Conservation (phyloP, 2,888 invertebrate genomes). For the Tribolium freemani region DNA sequence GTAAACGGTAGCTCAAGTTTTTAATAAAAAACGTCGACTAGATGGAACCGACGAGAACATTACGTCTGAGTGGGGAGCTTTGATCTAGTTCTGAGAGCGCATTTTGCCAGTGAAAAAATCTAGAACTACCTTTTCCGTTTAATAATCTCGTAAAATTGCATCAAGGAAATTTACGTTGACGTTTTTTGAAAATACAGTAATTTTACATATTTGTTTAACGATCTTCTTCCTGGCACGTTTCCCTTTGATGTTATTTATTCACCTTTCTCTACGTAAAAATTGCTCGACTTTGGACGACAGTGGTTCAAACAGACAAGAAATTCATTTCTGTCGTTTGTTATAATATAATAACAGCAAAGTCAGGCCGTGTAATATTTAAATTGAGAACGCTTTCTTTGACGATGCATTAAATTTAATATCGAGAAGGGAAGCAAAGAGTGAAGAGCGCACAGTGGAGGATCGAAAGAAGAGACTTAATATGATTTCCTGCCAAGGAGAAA, state of each 20-base stretch:
- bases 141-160: conserved; percentile 12
- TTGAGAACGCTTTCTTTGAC: conserved; percentile 46
- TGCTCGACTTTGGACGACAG: neutral
- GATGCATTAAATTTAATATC: conserved; percentile 49
- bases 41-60: conserved; percentile 21
- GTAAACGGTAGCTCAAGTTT: conserved; percentile 27
- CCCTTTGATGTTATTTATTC: conserved; percentile 2
- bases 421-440: conserved; percentile 39
- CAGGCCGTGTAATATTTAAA: conserved; percentile 44
- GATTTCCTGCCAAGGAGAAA: conserved; percentile 26
- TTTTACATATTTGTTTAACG: conserved; percentile 9
- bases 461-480: conserved; percentile 23
- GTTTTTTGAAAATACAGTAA: neutral
- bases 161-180: neutral
- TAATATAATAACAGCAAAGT: conserved; percentile 26
- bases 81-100: conserved; percentile 21
- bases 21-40: conserved; percentile 19
- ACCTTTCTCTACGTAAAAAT: conserved; percentile 1
- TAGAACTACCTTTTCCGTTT: conserved; percentile 3
- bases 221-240: neutral
- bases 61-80: conserved; percentile 14
- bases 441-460: conserved; percentile 11
- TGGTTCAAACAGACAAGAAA: conserved; percentile 15
- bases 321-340: conserved; percentile 24
- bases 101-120: neutral